phyloP scores from a whole-genome alignment of 2,888 invertebrate species.

The Epinotia demarniana region DNA sequence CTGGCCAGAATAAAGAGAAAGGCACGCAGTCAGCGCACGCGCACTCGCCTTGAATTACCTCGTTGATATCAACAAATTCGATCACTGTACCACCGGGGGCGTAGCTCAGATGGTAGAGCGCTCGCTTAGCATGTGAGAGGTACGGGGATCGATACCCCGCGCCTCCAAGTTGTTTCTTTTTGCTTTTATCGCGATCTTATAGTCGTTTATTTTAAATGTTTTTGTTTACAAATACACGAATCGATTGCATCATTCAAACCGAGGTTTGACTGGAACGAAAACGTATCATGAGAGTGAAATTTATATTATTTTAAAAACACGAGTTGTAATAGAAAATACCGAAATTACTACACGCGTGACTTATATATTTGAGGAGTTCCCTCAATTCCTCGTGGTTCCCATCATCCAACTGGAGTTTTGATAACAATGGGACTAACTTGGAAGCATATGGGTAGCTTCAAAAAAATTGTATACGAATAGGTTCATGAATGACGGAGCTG shows the following conservation, averaged over 20 bases:
- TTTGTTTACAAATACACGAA: slow-evolving; percentile 8
- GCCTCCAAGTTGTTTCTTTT: slow-evolving; percentile 68
- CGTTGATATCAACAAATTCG: slow-evolving; percentile 20
- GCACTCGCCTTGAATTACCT: slow-evolving; percentile 31
- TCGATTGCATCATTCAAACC: slow-evolving; percentile 15
- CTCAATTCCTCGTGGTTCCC: too few relatives aligned
- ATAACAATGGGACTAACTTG: too few relatives aligned
- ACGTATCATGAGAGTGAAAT: too few relatives aligned
- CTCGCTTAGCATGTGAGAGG: slow-evolving; percentile 83
- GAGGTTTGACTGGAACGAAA: too few relatives aligned
- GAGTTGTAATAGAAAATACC: too few relatives aligned
- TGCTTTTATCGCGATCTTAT: background rate
- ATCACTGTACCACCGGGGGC: slow-evolving; percentile 59
- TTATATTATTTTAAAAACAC: too few relatives aligned
- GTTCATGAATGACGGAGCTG: too few relatives aligned
- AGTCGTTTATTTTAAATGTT: background rate
- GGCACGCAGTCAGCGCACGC: slow-evolving; percentile 2
- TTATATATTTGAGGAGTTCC: too few relatives aligned
- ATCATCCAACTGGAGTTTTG: too few relatives aligned
- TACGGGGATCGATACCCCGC: slow-evolving; percentile 85
- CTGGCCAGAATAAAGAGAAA: slow-evolving; percentile 32
- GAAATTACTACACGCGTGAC: too few relatives aligned
- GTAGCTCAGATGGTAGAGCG: slow-evolving; percentile 81
- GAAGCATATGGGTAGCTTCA: too few relatives aligned
- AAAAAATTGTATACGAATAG: too few relatives aligned